phyloP scores from a whole-genome alignment of 2,113 vertebrate genomes.

The Ovis canadensis region DNA sequence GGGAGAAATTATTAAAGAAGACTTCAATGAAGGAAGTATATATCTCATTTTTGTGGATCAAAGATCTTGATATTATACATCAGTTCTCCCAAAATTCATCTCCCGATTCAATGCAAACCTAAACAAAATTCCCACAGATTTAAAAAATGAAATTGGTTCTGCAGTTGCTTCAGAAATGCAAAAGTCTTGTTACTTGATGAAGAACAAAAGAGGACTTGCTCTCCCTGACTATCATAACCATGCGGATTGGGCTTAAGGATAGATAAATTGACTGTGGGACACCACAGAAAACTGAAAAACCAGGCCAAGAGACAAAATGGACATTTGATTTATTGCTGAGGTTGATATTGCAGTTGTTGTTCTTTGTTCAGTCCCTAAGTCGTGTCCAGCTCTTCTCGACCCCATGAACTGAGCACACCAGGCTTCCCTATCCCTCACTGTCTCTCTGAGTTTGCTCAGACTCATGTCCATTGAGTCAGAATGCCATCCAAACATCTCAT shows the following conservation, averaged over 20 bases:
- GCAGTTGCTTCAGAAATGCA: background rate
- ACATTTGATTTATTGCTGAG: background rate
- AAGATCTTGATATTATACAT: background rate
- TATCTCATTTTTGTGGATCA: background rate
- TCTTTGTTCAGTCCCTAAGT: background rate
- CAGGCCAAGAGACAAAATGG: background rate
- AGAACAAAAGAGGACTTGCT: background rate
- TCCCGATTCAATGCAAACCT: background rate
- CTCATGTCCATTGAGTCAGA: background rate
- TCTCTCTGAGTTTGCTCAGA: background rate
- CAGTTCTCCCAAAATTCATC: background rate
- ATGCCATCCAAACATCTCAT: background rate
- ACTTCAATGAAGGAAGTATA: background rate
- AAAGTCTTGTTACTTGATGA: background rate
- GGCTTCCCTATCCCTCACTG: background rate
- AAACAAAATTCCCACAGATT: background rate
- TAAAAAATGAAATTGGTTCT: background rate
- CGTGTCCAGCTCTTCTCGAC: fast-evolving
- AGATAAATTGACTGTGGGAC: background rate
- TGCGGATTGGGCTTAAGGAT: background rate
- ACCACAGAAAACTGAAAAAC: background rate
- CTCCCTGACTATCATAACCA: no score
- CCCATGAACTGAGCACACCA: background rate
- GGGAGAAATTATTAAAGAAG: background rate
- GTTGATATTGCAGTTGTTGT: background rate